phyloP scores from a whole-genome alignment of 1,140 invertebrate genomes.

The Metaphire vulgaris region DNA sequence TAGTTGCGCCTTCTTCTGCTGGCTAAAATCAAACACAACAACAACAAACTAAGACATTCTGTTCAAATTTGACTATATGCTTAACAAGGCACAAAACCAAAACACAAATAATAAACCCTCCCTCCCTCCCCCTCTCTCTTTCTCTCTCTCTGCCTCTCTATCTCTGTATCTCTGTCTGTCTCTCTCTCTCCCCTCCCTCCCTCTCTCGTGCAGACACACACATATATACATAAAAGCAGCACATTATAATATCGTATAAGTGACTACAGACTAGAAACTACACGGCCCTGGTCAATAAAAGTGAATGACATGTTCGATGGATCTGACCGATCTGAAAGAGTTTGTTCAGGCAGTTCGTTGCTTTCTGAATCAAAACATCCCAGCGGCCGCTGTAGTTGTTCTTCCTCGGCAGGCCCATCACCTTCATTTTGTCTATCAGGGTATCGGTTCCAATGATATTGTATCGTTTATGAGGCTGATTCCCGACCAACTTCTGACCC shows the following conservation, averaged over 20 bases:
- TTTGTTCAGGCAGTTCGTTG: constrained; percentile 71
- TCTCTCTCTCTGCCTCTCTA: too few species aligned
- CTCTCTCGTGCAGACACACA: too few species aligned
- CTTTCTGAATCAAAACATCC: constrained; percentile 74
- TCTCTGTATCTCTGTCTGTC: too few species aligned
- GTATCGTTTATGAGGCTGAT: constrained; percentile 68
- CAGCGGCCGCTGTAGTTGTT: constrained; percentile 64
- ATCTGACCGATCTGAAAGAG: constrained; percentile 60
- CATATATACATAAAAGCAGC: too few species aligned
- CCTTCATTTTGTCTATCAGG: constrained; percentile 79
- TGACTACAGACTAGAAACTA: neutral
- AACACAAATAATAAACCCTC: constrained; percentile 9
- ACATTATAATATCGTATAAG: neutral
- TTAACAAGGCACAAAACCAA: neutral
- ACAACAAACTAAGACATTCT: neutral
- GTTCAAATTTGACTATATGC: neutral
- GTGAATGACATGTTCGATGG: neutral
- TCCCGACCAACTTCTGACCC: constrained; percentile 64
- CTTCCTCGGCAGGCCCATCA: constrained; percentile 63
- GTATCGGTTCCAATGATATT: constrained; percentile 72
- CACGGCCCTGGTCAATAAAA: neutral
- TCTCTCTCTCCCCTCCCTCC: too few species aligned
- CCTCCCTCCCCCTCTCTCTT: too few species aligned
- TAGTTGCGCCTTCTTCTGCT: constrained; percentile 72
- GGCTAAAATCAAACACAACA: constrained; percentile 58